These are phyloP conservation scores for Conus ventricosus DNA, from an alignment of 1,140 invertebrate genomes.

Conservation along the genomic window DNA sequence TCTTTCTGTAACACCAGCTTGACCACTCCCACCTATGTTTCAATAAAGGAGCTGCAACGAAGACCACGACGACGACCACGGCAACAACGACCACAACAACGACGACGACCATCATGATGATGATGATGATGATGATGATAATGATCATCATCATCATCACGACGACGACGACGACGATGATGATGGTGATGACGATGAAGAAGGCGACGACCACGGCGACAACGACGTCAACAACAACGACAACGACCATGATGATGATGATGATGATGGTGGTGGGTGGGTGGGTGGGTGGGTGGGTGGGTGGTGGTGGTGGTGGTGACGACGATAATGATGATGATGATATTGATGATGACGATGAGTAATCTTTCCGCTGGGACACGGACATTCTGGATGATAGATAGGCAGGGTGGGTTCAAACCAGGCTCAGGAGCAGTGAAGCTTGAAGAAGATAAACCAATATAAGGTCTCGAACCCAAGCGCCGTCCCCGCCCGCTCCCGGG, in stretches of 20 bases:
- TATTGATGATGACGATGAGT: neutral
- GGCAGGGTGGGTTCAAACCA: neutral
- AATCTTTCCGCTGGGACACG: neutral
- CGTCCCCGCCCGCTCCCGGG: too few species aligned
- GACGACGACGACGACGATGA: too few species aligned
- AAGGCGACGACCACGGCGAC: neutral
- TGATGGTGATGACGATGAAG: neutral
- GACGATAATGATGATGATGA: neutral
- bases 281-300: neutral
- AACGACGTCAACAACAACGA: neutral
- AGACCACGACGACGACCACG: too few species aligned
- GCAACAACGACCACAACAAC: too few species aligned
- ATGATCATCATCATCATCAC: too few species aligned
- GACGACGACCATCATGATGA: too few species aligned
- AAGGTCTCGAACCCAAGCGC: too few species aligned
- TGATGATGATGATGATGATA: too few species aligned
- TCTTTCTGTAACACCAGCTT: too few species aligned
- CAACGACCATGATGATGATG: constrained; percentile 8
- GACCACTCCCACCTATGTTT: too few species aligned
- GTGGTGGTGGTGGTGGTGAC: neutral
- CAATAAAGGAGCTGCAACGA: too few species aligned
- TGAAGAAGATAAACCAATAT: too few species aligned
- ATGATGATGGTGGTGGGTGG: constrained; percentile 17
- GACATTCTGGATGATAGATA: neutral
- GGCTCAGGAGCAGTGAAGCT: neutral